phyloP scores from a whole-genome alignment of 2,113 vertebrate genomes.

The Athene cunicularia region DNA sequence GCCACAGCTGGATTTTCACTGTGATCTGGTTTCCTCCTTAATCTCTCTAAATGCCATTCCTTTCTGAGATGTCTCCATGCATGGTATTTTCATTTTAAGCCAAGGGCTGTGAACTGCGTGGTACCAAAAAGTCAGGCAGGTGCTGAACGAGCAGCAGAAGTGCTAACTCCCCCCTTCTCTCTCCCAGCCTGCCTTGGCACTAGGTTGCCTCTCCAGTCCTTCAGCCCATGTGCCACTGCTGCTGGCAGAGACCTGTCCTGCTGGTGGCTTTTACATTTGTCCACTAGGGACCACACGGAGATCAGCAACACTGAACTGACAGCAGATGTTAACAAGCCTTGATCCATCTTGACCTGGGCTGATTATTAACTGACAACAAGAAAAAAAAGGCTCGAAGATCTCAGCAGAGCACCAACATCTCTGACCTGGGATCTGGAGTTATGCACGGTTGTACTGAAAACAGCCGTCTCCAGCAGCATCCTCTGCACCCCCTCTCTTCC shows the following conservation, averaged over 20 bases:
- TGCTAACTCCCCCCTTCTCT: neutral
- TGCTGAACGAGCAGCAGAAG: neutral
- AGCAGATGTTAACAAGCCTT: neutral
- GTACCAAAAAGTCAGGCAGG: neutral
- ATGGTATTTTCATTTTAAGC: neutral
- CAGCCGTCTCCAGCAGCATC: neutral
- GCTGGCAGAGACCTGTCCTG: neutral
- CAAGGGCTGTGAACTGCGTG: neutral
- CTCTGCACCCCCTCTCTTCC: neutral
- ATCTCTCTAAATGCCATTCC: neutral
- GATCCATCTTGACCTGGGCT: neutral
- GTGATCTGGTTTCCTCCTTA: neutral
- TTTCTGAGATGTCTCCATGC: neutral
- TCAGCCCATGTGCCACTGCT: neutral
- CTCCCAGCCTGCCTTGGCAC: neutral
- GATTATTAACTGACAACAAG: neutral
- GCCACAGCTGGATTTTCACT: neutral
- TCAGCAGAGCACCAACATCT: neutral
- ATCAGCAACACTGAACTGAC: neutral
- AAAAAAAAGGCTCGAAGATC: neutral
- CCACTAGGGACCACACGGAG: conserved; percentile 14
- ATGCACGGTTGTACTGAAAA: neutral
- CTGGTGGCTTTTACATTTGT: neutral
- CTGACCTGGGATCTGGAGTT: neutral
- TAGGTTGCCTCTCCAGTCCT: neutral